Percentiles rank a stretch among this genome's conserved stretches.
Conservation (phyloP, 2,888 invertebrate species). For the Lysandra bellargus region DNA sequence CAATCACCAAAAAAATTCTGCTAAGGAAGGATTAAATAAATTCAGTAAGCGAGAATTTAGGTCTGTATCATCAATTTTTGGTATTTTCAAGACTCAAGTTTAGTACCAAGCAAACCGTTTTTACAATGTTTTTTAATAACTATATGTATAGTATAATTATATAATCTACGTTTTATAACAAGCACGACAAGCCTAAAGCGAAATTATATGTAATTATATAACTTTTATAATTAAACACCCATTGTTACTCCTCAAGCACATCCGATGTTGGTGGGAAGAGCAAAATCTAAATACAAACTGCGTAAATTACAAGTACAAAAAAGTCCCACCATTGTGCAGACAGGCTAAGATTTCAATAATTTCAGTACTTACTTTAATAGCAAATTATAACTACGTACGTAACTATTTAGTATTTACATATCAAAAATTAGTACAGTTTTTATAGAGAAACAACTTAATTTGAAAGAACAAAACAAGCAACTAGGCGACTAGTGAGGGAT, state of each 20-base stretch:
- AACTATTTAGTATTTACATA: not conserved
- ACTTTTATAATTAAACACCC: constrained; percentile 14
- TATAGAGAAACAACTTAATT: not conserved
- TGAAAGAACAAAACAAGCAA: not conserved
- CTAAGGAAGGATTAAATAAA: not conserved
- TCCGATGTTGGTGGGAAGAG: not conserved
- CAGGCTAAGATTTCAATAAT: not conserved
- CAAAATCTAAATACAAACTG: constrained; percentile 12
- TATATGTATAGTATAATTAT: no score
- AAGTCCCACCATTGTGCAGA: constrained; percentile 4
- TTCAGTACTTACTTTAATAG: constrained; percentile 1
- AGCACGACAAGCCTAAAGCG: not conserved
- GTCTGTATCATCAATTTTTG: no score
- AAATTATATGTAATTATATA: constrained; percentile 6
- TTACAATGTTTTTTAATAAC: no score
- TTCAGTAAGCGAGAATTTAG: no score
- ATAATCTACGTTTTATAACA: not conserved
- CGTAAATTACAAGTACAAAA: constrained; percentile 4
- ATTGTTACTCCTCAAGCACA: constrained; percentile 1
- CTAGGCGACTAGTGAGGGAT: not conserved
- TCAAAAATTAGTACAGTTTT: not conserved
- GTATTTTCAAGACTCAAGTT: no score
- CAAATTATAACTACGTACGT: not conserved
- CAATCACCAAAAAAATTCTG: not conserved
- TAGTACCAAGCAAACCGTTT: no score